Evolutionary conservation across 2,113 vertebrate genomes (phyloP).

Genomic region (Gasterosteus aculeatus): DNA sequence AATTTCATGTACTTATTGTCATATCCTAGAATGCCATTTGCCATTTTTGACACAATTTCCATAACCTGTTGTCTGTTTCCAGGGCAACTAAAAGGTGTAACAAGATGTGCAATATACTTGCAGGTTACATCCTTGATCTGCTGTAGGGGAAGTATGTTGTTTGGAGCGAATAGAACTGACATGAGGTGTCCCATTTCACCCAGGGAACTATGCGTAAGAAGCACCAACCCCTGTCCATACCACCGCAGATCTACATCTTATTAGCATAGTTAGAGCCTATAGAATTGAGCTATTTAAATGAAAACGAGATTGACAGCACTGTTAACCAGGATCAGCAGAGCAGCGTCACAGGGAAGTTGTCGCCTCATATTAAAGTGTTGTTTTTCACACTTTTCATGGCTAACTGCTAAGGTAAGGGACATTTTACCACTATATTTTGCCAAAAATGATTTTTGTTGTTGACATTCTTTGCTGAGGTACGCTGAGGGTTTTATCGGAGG

Average conservation of each 20-base stretch:
- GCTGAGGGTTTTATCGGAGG: too few species aligned
- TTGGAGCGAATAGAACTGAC: neutral
- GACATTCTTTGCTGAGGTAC: too few species aligned
- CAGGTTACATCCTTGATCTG: neutral
- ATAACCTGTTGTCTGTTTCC: neutral
- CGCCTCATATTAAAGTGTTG: too few species aligned
- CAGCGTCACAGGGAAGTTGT: too few species aligned
- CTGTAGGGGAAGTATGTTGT: neutral
- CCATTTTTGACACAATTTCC: neutral
- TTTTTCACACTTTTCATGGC: too few species aligned
- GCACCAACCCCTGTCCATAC: conserved; percentile 7
- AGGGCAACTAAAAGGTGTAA: neutral
- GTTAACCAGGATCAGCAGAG: too few species aligned
- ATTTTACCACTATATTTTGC: too few species aligned
- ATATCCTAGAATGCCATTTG: neutral
- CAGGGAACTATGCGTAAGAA: neutral
- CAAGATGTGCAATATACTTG: neutral
- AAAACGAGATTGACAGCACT: too few species aligned
- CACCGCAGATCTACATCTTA: neutral
- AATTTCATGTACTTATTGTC: neutral
- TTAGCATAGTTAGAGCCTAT: too few species aligned
- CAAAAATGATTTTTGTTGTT: too few species aligned
- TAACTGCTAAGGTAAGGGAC: too few species aligned
- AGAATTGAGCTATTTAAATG: too few species aligned
- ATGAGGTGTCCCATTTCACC: neutral